Evolutionary conservation across 2,888 invertebrate genomes (phyloP), one percentile per base, ranked within the genome.

Genomic region (Meiosimyza platycephala): DNA sequence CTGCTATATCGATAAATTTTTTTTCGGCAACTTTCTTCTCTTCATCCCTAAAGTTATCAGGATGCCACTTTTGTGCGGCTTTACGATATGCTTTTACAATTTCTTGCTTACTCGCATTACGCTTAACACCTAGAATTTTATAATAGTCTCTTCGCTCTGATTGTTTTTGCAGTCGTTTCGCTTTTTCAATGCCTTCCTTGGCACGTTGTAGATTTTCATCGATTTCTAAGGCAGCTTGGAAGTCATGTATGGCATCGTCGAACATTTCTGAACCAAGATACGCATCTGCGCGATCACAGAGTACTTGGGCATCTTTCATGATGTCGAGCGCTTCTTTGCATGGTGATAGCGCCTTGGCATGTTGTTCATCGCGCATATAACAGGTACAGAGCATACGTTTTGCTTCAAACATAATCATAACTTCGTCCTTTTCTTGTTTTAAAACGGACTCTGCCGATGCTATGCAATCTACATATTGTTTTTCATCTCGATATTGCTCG

Each of bases 61-160:
- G 99, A 89, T 99, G 99, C 98, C 99, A 99, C 87, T 98, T 95
- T 88, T 97, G 96, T 15, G 99, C 99, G 68, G 96, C 92, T 89
- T 96, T 97, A 78, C 99, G 91, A 88, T 99, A 99, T 18, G 97
- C 99, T 89, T 98, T 99, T 15, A 92, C 89, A 59, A 99, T 96
- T 86, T 99, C 97, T 83, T 93, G 93, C 88, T 99, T 99, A 65
- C 89, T 92, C 3, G 99, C 99, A 68, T 92, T 92, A 83, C 96
- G 91, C 84, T 94, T 94, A 1, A 99, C 98, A 15, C 93, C 95
- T 47, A 86, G 74, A 4, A 85, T 85, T 88, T 99, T 98, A 87
- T 99, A 99, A 88, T 99, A 99, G 88, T 99, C 99, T 78, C 98
- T 89, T 82, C 94, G 94, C 83, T 97, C 95, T 0, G 98, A 91